Base-by-base conservation (phyloP, 1,140 invertebrate species). In the Drosophila repletoides region DNA sequence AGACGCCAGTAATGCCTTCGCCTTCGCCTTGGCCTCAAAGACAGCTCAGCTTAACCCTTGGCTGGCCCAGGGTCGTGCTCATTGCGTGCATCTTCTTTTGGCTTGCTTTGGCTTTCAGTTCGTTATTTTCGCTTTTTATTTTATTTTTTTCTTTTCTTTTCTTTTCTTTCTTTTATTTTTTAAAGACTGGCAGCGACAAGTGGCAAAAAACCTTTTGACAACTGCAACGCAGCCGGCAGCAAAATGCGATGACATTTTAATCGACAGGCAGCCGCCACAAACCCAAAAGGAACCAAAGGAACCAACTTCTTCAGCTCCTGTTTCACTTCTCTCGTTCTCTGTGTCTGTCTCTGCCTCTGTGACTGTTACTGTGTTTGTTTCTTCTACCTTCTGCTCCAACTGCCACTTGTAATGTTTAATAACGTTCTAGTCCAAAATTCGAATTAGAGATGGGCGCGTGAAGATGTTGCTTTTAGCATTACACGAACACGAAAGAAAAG, bases 181-280 rank as follows among this genome's bases (percentile, higher is more conserved):
- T 28, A 14, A 58, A 59, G 67, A 72, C 51, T 74, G 21, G 41
- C 60, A 51, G 72, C 73, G 76, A 80, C 76, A 80, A 80, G 71
- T 75, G 71, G 76, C 61, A 80, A 79, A 75, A n/a, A 80, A 69
- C 76, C 58, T 67, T 80, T 71, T 75, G 76, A 80, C 76, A 80
- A 80, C 60, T 80, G 76, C 63, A 72, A 66, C 67, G 56, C 63
- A 56, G 51, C 53, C 63, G 53, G 60, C 77, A 76, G 77, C 79
- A 71, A 76, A 76, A 73, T 63, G 74, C 80, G 83, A 84, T 86
- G 79, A 84, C 79, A 84, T 84, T 84, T 84, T 86, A 84, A 84
- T 84, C 80, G 75, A 81, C 72, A 81, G 72, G 38, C 72, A 56
- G 43, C 55, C 28, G 38, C 40, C 48, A 41, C 48, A 24, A 46